A percentile compares a stretch with the other conserved stretches of the same genome.
Evolutionary conservation across 2,113 vertebrate genomes (phyloP).

Genomic region (Lepisosteus oculatus): DNA sequence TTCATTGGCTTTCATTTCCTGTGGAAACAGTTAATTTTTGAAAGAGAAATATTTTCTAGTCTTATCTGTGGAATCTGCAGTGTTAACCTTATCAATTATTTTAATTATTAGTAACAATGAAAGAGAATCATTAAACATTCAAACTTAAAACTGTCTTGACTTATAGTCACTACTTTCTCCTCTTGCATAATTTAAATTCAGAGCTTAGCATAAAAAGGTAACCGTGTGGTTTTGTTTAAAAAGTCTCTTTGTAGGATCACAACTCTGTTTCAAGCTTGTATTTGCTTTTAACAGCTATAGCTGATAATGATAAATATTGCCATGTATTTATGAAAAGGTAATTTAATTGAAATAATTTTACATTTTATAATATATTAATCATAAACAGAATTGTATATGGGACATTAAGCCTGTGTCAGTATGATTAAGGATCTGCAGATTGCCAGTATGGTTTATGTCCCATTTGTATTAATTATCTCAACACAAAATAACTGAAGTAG

Average conservation of each 20-base stretch:
- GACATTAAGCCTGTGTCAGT: conserved; percentile 57
- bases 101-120: too few species aligned
- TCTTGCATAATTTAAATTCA: too few species aligned
- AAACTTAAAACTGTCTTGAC: too few species aligned
- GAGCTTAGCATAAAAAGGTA: too few species aligned
- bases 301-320: conserved; percentile 26
- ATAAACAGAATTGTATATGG: conserved; percentile 42
- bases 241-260: neutral
- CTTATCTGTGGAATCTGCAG: too few species aligned
- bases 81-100: too few species aligned
- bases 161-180: too few species aligned
- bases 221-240: neutral
- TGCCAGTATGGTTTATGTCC: conserved; percentile 43
- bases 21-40: too few species aligned
- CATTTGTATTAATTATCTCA: conserved; percentile 62
- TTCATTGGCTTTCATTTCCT: too few species aligned
- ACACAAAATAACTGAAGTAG: conserved; percentile 48
- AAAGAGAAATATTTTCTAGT: too few species aligned
- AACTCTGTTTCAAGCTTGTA: too few species aligned
- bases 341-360: conserved; percentile 51
- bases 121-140: too few species aligned
- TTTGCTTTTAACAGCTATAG: neutral
- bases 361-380: conserved; percentile 57
- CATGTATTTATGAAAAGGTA: conserved; percentile 39
- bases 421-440: conserved; percentile 55